Conservation (phyloP, 2,888 invertebrate genomes). For the Hesperia comma region DNA sequence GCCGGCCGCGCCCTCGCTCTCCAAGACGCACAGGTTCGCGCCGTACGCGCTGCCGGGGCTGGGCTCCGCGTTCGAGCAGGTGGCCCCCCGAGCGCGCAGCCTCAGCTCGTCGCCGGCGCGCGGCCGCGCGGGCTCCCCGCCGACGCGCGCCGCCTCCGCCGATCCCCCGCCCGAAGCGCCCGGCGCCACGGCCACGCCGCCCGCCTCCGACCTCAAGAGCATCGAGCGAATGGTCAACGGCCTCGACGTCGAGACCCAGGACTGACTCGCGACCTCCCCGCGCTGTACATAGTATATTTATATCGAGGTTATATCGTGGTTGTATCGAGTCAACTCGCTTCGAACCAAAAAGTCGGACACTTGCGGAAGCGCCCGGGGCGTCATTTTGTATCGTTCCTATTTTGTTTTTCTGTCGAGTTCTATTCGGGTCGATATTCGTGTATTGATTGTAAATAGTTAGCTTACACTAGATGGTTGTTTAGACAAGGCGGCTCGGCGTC, state of each 20-base stretch:
- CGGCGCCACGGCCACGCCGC: constrained; percentile 78
- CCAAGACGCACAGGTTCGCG: constrained; percentile 90
- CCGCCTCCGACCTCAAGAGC: constrained; percentile 94
- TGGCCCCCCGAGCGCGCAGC: constrained; percentile 89
- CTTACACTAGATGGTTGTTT: constrained; percentile 68
- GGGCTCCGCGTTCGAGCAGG: constrained; percentile 95
- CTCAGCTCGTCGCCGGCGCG: constrained; percentile 85
- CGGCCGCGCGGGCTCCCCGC: constrained; percentile 66
- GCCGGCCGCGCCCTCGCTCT: constrained; percentile 86
- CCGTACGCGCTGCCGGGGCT: constrained; percentile 93
- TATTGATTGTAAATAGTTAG: constrained; percentile 81
- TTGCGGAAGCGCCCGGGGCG: constrained; percentile 55
- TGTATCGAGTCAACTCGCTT: constrained; percentile 37
- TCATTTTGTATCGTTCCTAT: constrained; percentile 83
- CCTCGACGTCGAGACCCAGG: constrained; percentile 91
- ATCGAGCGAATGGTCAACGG: constrained; percentile 99
- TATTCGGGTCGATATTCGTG: constrained; percentile 79
- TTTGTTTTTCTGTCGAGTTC: constrained; percentile 81
- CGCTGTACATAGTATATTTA: constrained; percentile 81
- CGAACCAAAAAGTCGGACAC: constrained; percentile 48
- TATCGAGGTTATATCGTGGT: constrained; percentile 56
- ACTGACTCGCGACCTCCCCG: constrained; percentile 66
- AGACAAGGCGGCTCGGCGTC: constrained; percentile 48
- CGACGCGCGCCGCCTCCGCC: constrained; percentile 79
- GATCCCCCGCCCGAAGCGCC: constrained; percentile 82